Percentiles rank a stretch among this genome's conserved stretches.
Conservation (phyloP, 2,113 vertebrate genomes). For the Onychostruthus taczanowskii region DNA sequence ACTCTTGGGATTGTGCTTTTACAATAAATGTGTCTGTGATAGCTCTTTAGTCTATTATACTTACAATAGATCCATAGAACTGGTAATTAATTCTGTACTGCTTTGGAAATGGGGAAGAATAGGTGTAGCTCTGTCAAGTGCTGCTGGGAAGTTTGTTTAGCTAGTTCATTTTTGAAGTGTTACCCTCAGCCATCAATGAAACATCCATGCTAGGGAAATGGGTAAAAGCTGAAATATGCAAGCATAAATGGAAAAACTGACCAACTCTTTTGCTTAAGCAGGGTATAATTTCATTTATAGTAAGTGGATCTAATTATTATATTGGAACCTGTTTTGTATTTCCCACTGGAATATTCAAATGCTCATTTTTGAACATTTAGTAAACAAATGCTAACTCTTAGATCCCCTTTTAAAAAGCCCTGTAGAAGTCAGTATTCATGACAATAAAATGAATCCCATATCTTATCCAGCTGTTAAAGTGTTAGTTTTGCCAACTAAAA, state of each 20-base stretch:
- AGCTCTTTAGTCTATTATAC: constrained; percentile 91
- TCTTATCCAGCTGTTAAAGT: neutral
- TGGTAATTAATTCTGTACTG: constrained; percentile 89
- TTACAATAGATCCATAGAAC: constrained; percentile 89
- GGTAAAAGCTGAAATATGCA: constrained; percentile 55
- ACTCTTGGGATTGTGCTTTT: constrained; percentile 88
- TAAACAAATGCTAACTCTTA: neutral
- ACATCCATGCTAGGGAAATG: constrained; percentile 46
- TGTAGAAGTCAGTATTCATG: neutral
- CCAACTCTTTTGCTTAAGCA: constrained; percentile 36
- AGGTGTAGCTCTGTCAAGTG: constrained; percentile 86
- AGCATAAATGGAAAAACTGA: constrained; percentile 54
- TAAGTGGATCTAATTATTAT: neutral
- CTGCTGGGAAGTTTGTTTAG: constrained; percentile 87
- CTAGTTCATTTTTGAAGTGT: constrained; percentile 84
- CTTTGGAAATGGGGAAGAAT: constrained; percentile 87
- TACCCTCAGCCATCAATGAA: constrained; percentile 76
- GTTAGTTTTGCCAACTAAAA: neutral
- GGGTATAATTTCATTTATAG: neutral
- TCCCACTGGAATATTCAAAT: constrained; percentile 11
- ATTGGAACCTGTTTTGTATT: neutral
- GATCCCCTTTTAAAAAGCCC: neutral
- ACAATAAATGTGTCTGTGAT: constrained; percentile 90
- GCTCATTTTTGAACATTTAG: neutral
- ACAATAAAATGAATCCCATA: neutral